These are phyloP conservation scores for Recurvirostra avosetta DNA, from an alignment of 2,113 vertebrate species.

Conservation along the genomic window DNA sequence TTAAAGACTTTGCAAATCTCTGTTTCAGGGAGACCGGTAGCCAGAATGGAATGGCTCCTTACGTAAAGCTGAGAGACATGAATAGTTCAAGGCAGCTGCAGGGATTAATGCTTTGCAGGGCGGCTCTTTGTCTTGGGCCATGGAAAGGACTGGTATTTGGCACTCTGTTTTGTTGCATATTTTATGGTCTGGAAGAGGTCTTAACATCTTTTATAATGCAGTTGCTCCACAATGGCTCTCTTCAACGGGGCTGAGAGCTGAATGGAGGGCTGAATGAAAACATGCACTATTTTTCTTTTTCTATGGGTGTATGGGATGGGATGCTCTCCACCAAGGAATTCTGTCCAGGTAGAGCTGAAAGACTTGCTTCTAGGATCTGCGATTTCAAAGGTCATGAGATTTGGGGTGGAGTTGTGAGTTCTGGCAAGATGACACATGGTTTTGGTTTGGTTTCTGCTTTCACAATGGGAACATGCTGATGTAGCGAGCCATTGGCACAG, in stretches of 20 bases:
- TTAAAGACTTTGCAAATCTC: slow-evolving; percentile 13
- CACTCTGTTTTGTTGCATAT: slow-evolving; percentile 62
- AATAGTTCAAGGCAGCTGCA: slow-evolving; percentile 62
- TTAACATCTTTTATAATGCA: slow-evolving; percentile 50
- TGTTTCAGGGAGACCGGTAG: slow-evolving; percentile 4
- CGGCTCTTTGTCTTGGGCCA: slow-evolving; percentile 58
- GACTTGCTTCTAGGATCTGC: neutral
- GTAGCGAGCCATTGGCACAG: neutral
- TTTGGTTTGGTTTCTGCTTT: slow-evolving; percentile 21
- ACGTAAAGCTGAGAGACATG: slow-evolving; percentile 46
- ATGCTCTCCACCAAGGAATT: neutral
- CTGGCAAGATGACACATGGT: neutral
- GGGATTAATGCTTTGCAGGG: slow-evolving; percentile 66
- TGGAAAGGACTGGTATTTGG: slow-evolving; percentile 63
- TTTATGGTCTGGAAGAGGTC: slow-evolving; percentile 68
- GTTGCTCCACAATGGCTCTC: slow-evolving; percentile 20
- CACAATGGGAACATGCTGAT: neutral
- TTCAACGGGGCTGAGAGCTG: neutral
- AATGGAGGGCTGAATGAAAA: neutral
- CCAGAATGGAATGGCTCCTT: slow-evolving; percentile 43
- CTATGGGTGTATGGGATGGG: neutral
- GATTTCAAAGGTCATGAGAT: neutral
- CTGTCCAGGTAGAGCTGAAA: neutral
- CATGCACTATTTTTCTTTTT: neutral
- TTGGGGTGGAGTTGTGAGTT: neutral